Conservation (phyloP, 2,113 vertebrate genomes). For the Trematocara marginatum region DNA sequence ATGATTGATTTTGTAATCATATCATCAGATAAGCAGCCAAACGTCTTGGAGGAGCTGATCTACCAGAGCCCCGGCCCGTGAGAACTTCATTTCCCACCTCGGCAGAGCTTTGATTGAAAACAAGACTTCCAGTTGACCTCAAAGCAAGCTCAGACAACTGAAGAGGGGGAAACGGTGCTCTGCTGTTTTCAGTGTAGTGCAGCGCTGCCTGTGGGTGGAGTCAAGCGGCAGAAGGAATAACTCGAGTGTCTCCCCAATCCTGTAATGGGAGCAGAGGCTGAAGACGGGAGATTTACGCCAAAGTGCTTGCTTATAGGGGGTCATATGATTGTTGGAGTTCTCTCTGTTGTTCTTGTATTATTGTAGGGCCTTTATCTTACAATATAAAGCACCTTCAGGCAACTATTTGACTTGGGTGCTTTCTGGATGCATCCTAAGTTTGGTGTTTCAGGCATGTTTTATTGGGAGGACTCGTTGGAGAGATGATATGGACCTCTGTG, state of each 20-base stretch:
- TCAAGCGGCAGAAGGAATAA: not conserved
- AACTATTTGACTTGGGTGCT: rapidly evolving
- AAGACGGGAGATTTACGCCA: not conserved
- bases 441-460: not conserved
- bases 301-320: rapidly evolving
- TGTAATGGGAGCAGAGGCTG: not conserved
- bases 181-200: not conserved
- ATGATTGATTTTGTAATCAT: not conserved
- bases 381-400: not conserved
- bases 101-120: not conserved
- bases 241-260: not conserved
- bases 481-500: rapidly evolving
- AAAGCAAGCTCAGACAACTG: not conserved
- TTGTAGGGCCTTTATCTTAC: too few species aligned
- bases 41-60: not conserved
- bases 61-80: not conserved
- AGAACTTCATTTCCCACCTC: not conserved
- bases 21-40: not conserved
- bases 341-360: too few species aligned
- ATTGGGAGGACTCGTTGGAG: not conserved
- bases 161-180: rapidly evolving
- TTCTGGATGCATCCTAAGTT: not conserved
- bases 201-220: not conserved
- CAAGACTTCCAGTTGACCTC: not conserved
- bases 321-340: not conserved